Base-by-base conservation (phyloP, 2,888 invertebrate genomes). In the Drosophila tanythrix region DNA sequence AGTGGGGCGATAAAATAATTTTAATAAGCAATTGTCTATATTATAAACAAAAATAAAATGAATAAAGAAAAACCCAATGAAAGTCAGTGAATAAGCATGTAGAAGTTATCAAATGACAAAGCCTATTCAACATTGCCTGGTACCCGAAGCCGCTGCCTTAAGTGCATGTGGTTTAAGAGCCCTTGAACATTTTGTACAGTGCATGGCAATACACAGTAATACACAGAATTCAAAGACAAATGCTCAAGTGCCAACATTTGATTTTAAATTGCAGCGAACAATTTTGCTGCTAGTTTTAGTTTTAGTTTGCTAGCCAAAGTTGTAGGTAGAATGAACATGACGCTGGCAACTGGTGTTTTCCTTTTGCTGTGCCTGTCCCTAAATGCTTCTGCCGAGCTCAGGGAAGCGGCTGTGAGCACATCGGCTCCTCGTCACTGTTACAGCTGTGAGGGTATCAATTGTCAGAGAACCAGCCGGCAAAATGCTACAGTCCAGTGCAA, bases 391-490 rank as follows among this genome's bases (percentile, higher is more conserved):
- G 64, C 29, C 6, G 78, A 70, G 31, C 10, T 64, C 1, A 60
- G 53, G 15, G 62, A 51, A 0, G 21, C 63, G 4, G 3, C 31
- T 10, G 74, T 76, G 7, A 73, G 82, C 68, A 73, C 81, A 15
- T 33, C 53, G 4, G 66, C 40, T 8, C 82, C 82, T 2, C 81
- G 81, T 0, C 66, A 72, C 2, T 93, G 93, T 53, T 92, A 85
- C 58, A 87, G 81, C 57, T 93, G 93, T 63, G 74, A 85, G 13
- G 93, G 93, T 15, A 89, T 92, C 31, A 91, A 91, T 67, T 93
- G 93, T 27, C 85, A 85, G 40, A 81, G 91, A 7, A 82, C 88
- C 15, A 81, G 90, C 0, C 67, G 67, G 1, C 71, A 82, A n/a
- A 84, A 88, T 74, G 76, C 69, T 0, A 85, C 78, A 3, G 81